Evolutionary conservation across 2,113 vertebrate genomes (phyloP).

Genomic region (Hyaena hyaena): DNA sequence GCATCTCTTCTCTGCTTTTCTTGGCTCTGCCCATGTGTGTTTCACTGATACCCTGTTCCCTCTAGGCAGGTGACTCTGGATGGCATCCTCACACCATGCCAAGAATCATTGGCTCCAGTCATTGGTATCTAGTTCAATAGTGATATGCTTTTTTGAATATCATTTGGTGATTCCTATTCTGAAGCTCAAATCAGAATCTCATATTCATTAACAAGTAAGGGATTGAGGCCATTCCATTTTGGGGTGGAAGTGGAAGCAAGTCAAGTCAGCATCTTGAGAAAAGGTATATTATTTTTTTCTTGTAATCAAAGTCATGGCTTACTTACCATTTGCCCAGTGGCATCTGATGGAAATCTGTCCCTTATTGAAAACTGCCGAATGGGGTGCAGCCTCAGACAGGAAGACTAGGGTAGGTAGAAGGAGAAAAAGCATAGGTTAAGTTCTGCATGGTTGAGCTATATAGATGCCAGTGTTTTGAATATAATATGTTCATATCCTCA

Average conservation of each 20-base stretch:
- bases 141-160: conserved; percentile 3
- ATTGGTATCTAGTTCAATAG: not conserved
- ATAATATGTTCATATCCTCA: not conserved
- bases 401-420: conserved; percentile 59
- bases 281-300: conserved; percentile 40
- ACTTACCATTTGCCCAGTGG: conserved; percentile 75
- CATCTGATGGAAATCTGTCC: conserved; percentile 76
- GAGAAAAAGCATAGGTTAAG: conserved; percentile 48
- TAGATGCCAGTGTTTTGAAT: not conserved
- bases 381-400: conserved; percentile 64
- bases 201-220: not conserved
- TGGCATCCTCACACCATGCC: not conserved
- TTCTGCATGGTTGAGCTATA: not conserved
- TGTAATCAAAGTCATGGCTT: not conserved
- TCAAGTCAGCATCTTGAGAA: not conserved
- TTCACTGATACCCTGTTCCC: not conserved
- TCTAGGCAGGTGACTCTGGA: not conserved
- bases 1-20: not conserved
- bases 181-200: conserved; percentile 29
- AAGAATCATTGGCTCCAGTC: not conserved
- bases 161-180: not conserved
- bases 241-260: not conserved
- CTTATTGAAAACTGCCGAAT: conserved; percentile 79
- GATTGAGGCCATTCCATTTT: not conserved
- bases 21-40: not conserved